phyloP scores from a whole-genome alignment of 2,888 invertebrate species.

The Lepidochrysops patricia region DNA sequence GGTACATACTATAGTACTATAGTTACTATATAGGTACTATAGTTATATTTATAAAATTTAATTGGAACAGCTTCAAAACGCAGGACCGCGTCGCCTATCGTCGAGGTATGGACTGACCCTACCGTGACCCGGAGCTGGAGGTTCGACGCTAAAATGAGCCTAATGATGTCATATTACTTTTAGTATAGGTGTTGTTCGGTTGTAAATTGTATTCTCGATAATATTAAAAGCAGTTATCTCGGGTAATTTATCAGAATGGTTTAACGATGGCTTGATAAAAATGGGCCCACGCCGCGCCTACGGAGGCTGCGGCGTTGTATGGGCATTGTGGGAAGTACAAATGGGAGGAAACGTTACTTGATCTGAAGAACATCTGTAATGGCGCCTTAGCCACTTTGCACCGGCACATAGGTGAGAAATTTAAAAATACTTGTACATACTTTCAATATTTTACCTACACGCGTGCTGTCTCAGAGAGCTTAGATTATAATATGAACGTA shows the following conservation, averaged over 20 bases:
- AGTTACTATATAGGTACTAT: no score
- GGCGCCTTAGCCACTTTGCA: slow-evolving; percentile 48
- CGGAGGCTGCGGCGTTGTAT: slow-evolving; percentile 48
- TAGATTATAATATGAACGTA: no score
- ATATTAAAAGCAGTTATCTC: slow-evolving; percentile 18
- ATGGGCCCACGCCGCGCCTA: slow-evolving; percentile 59
- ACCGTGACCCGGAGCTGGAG: slow-evolving; percentile 1
- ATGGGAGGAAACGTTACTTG: slow-evolving; percentile 54
- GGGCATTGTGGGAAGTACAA: slow-evolving; percentile 59
- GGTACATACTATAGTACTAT: no score
- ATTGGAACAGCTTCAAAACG: no score
- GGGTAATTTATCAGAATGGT: slow-evolving; percentile 25
- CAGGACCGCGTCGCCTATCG: no score
- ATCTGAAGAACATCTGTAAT: slow-evolving; percentile 42
- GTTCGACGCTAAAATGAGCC: not conserved
- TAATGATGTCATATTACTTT: not conserved
- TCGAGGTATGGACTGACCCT: no score
- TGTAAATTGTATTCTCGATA: slow-evolving; percentile 15
- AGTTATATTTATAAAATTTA: no score
- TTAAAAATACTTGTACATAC: slow-evolving; percentile 34
- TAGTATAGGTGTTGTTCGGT: not conserved
- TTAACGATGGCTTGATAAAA: slow-evolving; percentile 49
- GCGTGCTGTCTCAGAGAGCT: slow-evolving; percentile 17
- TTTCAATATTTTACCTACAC: slow-evolving; percentile 21
- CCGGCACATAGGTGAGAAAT: slow-evolving; percentile 67